Evolutionary conservation across 23 tunicate species (phyloP).

Genomic region (Clavelina lepadiformis): DNA sequence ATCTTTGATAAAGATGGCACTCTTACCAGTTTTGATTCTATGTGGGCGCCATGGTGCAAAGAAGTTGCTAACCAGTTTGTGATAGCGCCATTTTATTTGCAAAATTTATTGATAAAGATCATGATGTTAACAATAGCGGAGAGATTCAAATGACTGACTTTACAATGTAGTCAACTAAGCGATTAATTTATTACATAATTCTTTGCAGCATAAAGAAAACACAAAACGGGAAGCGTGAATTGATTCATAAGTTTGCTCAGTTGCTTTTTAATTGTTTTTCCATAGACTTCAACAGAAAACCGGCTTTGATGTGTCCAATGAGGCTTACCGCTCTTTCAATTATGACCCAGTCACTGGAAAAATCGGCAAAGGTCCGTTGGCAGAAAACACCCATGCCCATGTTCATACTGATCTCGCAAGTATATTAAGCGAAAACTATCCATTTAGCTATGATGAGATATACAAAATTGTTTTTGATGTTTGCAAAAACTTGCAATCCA

Average conservation of each 20-base stretch:
- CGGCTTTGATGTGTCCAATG: slow-evolving; percentile 10
- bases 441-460: background rate
- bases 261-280: no score
- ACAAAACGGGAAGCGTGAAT: no score
- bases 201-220: no score
- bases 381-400: slow-evolving; percentile 35
- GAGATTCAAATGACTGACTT: no score
- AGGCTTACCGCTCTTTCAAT: slow-evolving; percentile 18
- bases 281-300: slow-evolving; percentile 12
- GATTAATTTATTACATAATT: no score
- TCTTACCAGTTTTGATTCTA: slow-evolving; percentile 23
- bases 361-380: slow-evolving; percentile 32
- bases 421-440: slow-evolving; percentile 1
- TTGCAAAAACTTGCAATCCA: background rate
- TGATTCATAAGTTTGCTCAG: no score
- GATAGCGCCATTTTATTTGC: no score
- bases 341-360: slow-evolving; percentile 9
- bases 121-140: no score
- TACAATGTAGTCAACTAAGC: no score
- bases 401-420: background rate
- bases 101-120: no score
- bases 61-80: slow-evolving; percentile 10
- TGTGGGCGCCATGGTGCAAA: slow-evolving; percentile 61
- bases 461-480: background rate
- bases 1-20: slow-evolving; percentile 63